Conservation (phyloP, 1,140 invertebrate genomes). For the Amphibalanus amphitrite region DNA sequence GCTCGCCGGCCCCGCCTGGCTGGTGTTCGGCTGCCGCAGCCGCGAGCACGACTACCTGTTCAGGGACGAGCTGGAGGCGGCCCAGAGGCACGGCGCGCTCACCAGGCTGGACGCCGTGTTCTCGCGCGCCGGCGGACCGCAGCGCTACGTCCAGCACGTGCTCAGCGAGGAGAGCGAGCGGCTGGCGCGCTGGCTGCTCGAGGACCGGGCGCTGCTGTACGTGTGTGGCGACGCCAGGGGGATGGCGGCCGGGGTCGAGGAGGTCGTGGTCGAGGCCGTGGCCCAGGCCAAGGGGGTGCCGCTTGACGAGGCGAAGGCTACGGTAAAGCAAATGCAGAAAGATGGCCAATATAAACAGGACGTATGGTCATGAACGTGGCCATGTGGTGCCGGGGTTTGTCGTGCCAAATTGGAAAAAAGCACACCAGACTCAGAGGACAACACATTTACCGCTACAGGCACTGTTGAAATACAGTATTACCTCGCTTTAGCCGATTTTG, state of each 20-base stretch:
- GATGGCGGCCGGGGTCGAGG: conserved; percentile 48
- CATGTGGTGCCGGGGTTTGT: no score
- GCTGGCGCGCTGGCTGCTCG: conserved; percentile 37
- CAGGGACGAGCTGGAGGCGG: conserved; percentile 34
- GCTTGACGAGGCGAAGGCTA: conserved; percentile 12
- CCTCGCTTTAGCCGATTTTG: no score
- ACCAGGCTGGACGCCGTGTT: conserved; percentile 40
- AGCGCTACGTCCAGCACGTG: conserved; percentile 41
- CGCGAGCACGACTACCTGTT: conserved; percentile 41
- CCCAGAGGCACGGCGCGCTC: conserved; percentile 31
- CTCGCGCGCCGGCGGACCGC: conserved; percentile 36
- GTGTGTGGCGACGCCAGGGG: conserved; percentile 57
- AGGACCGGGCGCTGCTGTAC: conserved; percentile 40
- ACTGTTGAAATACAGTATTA: no score
- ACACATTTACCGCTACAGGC: no score
- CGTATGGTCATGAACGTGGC: conserved; percentile 18
- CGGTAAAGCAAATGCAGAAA: conserved; percentile 16
- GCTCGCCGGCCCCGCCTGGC: conserved; percentile 26
- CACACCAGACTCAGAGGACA: no score
- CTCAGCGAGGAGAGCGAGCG: conserved; percentile 34
- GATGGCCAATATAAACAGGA: conserved; percentile 18
- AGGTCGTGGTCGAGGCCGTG: conserved; percentile 37
- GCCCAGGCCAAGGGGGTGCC: conserved; percentile 23
- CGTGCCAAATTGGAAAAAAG: no score
- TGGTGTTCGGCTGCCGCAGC: conserved; percentile 61